Base-by-base conservation (phyloP, 1,140 invertebrate genomes). In the Drosophila pruinosa region DNA sequence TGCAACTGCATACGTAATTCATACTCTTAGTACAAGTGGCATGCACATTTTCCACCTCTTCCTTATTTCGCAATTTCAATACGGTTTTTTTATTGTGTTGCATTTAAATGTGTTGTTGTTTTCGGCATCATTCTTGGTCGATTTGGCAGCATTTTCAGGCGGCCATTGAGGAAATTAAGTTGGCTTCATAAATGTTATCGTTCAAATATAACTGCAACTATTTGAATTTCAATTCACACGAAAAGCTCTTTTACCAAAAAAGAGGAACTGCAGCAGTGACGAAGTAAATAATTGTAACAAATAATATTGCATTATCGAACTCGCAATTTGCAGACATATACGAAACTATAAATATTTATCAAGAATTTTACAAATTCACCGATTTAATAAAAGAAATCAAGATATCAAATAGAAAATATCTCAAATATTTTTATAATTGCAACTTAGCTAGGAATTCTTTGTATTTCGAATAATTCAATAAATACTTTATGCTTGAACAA, bases 141-240 rank as follows among this genome's bases (percentile, higher is more conserved):
- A 61, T 68, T 43, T 26, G 19, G 7, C 43, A 19, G 53, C 34
- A 53, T 19, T 43, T 4, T 41, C 22, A 19, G 22, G 15, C 14
- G n/a, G 15, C 1, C 17, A 8, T 43, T 26, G 43, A 68, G 81
- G 80, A 85, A 86, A 86, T 85, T 86, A 86, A 86, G 61, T 61
- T 81, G 22, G 5, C 14, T 17, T 19, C 21, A 47, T 10, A 5
- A 24, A 41, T 41, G 19, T 19, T 2, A 47, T 50, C 14, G 15
- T 3, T 17, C 10, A 21, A 43, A 21, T 21, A 14, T 10, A 43
- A 43, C 2, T 1, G 47, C 26, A 15, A 15, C 12, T 12, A 7
- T 48, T 28, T 22, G n/a, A 48, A 7, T 15, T 28, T 15, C 24
- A n/a, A 21, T 34, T 34, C 0, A n/a, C 5, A 34, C 6, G 12